Percentiles rank a stretch among this genome's conserved stretches.
phyloP scores from a whole-genome alignment of 2,113 vertebrate genomes.

The Chrysemys picta region DNA sequence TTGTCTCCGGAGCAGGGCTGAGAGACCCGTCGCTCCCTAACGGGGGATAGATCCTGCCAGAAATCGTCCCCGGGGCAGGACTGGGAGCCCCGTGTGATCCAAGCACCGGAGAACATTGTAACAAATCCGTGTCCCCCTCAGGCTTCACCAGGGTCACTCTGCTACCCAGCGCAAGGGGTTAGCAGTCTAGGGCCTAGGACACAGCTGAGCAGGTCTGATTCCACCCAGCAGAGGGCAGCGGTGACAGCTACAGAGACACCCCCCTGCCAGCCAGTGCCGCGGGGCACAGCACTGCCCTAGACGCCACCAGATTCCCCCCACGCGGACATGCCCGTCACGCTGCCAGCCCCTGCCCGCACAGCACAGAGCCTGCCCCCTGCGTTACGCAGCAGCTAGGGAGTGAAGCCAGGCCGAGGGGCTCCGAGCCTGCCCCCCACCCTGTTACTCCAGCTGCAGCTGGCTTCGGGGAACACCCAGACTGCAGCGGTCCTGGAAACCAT shows the following conservation, averaged over 20 bases:
- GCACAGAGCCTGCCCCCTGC: neutral
- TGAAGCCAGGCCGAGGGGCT: rapidly evolving
- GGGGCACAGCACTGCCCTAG: neutral
- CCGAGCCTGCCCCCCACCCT: neutral
- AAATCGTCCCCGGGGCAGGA: neutral
- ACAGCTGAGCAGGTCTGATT: neutral
- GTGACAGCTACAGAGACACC: neutral
- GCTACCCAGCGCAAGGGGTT: neutral
- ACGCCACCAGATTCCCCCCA: no score
- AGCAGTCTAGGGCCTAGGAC: neutral
- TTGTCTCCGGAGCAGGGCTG: no score
- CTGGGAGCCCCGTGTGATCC: neutral
- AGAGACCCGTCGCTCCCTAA: neutral
- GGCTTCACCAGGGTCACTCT: neutral
- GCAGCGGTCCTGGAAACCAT: neutral
- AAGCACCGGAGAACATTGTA: neutral
- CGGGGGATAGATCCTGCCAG: neutral
- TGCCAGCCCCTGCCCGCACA: rapidly evolving
- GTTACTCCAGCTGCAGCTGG: neutral
- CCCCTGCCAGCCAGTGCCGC: neutral
- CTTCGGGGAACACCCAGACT: neutral
- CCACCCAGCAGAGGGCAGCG: neutral
- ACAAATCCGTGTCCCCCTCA: neutral
- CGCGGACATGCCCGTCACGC: neutral
- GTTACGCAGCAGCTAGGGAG: neutral